Base-by-base conservation (phyloP, 2,888 invertebrate genomes). In the Caenorhabditis imperialis region DNA sequence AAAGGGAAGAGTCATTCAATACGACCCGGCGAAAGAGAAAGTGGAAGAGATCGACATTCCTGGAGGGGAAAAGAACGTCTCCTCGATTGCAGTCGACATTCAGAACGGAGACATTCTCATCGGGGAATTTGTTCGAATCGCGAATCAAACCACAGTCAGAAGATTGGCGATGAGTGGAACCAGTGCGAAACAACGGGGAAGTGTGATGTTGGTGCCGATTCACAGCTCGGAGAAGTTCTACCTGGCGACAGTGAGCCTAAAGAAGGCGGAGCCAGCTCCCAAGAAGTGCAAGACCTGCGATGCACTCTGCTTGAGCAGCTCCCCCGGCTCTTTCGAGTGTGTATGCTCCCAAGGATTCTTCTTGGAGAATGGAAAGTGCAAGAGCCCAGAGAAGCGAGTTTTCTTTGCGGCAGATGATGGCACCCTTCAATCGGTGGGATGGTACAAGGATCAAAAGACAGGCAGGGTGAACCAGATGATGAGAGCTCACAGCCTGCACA, bases 91-190 rank as follows among this genome's bases (percentile, higher is more conserved):
- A 7, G 62, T 62, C 1, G 62, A 70, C 33, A 16, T 20, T n/a
- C 10, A 27, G 18, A 71, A 51, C 44, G 70, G 70, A 33, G 61
- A 71, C 37, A 55, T 71, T 50, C 50, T 71, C 16, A 61, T 71
- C 20, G 62, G 57, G 37, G 69, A 54, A 30, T 70, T 37, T 25
- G 40, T 60, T 8, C 7, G 53, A 35, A 61, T 61, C 12, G 47
- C 54, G 1, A 70, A 60, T 37, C 69, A 70, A 6, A 61, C 61
- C 18, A 61, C 71, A 18, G 33, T 71, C 3, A 18, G 61, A 33
- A 33, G 62, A 45, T 27, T 57, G 25, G 40, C 10, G 40, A 42
- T 65, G 50, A 65, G 44, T 6, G 65, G 55, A 14, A 42, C 16
- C 16, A 65, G 42, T 25, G 42, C 50, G 18, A 50, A 30, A 10